phyloP scores from a whole-genome alignment of 2,797 vertebrate genomes.

The Dendrocincla fuliginosa region DNA sequence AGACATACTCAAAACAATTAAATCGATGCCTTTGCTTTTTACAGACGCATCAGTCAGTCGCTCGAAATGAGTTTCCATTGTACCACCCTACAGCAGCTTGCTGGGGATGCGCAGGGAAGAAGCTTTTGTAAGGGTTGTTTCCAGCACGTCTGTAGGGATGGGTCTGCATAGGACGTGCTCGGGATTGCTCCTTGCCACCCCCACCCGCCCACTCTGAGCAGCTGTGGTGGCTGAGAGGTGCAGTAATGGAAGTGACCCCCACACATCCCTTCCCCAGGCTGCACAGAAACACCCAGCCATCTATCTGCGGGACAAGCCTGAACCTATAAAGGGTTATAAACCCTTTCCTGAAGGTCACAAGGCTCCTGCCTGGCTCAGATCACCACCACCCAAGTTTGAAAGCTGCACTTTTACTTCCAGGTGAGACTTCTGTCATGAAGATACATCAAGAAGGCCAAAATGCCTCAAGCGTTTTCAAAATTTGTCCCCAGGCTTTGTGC shows the following conservation, averaged over 20 bases:
- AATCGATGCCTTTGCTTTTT: not conserved
- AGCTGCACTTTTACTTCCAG: not conserved
- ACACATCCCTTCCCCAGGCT: not conserved
- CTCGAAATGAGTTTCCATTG: not conserved
- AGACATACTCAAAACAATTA: not conserved
- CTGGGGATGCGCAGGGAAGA: rapidly evolving
- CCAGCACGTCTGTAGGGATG: not conserved
- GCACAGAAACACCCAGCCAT: not conserved
- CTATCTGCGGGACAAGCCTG: not conserved
- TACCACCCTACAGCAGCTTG: not conserved
- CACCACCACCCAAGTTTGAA: not conserved
- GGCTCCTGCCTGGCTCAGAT: not conserved
- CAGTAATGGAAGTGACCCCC: not conserved
- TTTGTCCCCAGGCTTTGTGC: not conserved
- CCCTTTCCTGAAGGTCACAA: not conserved
- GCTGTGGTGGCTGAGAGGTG: not conserved
- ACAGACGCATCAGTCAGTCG: not conserved
- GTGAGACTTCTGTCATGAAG: not conserved
- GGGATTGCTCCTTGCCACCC: not conserved
- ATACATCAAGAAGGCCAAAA: not conserved
- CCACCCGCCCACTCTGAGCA: not conserved
- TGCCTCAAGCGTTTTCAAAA: not conserved
- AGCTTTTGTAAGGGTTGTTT: not conserved
- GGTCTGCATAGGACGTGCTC: rapidly evolving
- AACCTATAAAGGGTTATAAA: not conserved